Conservation (phyloP, 2,888 invertebrate species). For the Apoderus coryli region DNA sequence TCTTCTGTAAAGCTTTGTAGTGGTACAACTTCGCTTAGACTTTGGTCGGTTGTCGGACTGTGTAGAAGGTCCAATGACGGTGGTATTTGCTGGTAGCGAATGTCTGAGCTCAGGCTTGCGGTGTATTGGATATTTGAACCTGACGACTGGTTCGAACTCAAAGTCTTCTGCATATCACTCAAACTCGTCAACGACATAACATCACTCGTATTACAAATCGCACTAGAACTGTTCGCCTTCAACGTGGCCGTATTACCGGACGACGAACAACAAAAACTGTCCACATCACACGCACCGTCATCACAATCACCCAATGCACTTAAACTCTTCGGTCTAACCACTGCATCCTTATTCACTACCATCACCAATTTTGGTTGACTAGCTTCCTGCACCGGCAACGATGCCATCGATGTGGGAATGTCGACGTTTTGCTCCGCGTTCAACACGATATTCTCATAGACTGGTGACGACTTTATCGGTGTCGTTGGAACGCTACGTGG, state of each 20-base stretch:
- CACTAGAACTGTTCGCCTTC: constrained; percentile 25
- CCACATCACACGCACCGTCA: no score
- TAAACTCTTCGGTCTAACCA: constrained; percentile 28
- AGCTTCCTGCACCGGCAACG: constrained; percentile 42
- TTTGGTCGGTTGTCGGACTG: constrained; percentile 26
- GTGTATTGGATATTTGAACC: constrained; percentile 25
- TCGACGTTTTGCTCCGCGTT: constrained; percentile 40
- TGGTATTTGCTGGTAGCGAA: constrained; percentile 24
- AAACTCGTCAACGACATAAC: constrained; percentile 20
- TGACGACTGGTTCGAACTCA: constrained; percentile 23
- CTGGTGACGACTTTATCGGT: constrained; percentile 20
- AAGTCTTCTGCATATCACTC: constrained; percentile 19
- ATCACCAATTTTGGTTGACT: constrained; percentile 34
- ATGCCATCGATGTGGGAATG: constrained; percentile 40
- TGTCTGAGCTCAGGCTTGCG: constrained; percentile 22
- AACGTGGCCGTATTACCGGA: constrained; percentile 19
- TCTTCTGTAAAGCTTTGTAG: constrained; percentile 27
- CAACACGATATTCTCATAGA: constrained; percentile 44
- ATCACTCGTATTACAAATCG: constrained; percentile 25
- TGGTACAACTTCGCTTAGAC: constrained; percentile 29
- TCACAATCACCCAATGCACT: constrained; percentile 29
- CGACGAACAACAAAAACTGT: no score
- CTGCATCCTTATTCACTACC: constrained; percentile 11
- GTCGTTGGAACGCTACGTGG: constrained; percentile 30
- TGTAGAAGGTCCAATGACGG: constrained; percentile 22